These are phyloP conservation scores for Propithecus perrieri DNA, from an alignment of 2,797 vertebrate genomes.

Conservation along the genomic window DNA sequence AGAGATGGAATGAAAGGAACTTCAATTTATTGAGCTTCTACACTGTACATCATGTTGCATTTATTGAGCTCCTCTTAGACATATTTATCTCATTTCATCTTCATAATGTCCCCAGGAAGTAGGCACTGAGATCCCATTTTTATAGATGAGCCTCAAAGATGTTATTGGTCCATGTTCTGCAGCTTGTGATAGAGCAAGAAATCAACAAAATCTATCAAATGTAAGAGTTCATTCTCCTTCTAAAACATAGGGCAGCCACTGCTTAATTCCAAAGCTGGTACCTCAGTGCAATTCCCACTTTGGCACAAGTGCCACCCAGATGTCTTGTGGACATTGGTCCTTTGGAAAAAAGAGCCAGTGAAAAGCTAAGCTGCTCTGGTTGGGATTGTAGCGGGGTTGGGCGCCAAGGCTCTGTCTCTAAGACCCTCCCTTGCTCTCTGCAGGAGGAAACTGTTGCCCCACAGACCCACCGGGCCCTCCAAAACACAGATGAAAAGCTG, in stretches of 20 bases:
- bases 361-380: not conserved
- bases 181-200: not conserved
- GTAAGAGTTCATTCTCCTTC: not conserved
- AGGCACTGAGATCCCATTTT: not conserved
- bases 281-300: not conserved
- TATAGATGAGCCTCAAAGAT: not conserved
- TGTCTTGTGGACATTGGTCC: not conserved
- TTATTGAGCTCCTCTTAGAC: not conserved
- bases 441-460: not conserved
- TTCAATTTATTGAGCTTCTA: not conserved
- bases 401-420: not conserved
- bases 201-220: not conserved
- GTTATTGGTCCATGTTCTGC: not conserved
- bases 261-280: not conserved
- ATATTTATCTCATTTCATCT: not conserved
- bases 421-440: not conserved
- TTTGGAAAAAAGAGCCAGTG: not conserved
- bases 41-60: not conserved
- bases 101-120: not conserved
- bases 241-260: not conserved
- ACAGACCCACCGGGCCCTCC: not conserved
- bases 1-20: not conserved
- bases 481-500: not conserved
- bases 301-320: not conserved
- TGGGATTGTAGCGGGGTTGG: too few relatives aligned